A percentile compares a stretch with the other conserved stretches of the same genome.
phyloP scores from a whole-genome alignment of 2,113 vertebrate genomes.

The Melanotaenia duboulayi region DNA sequence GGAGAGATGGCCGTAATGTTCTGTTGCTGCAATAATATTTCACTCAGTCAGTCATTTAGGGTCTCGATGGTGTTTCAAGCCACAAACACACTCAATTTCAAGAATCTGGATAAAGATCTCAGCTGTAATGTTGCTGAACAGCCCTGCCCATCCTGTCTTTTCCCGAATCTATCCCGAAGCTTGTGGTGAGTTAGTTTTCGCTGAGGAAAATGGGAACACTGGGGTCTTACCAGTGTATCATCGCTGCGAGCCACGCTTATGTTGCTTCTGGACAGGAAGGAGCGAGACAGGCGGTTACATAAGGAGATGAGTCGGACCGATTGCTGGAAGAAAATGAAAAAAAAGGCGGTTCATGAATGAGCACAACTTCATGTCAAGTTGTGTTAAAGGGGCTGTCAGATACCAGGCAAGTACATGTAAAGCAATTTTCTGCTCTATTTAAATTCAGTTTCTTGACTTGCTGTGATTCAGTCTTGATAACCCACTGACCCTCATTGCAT shows the following conservation, averaged over 20 bases:
- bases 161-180: neutral
- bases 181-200: no score
- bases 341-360: neutral
- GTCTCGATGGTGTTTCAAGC: neutral
- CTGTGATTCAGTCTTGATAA: neutral
- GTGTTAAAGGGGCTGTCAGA: neutral
- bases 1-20: no score
- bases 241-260: slow-evolving; percentile 96
- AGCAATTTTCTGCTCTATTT: slow-evolving; percentile 42
- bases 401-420: neutral
- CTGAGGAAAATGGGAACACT: neutral
- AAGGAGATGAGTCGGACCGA: slow-evolving; percentile 98
- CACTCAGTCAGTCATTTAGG: neutral
- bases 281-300: slow-evolving; percentile 98
- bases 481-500: neutral
- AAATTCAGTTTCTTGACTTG: neutral
- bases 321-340: slow-evolving; percentile 84
- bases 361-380: neutral
- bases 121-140: neutral
- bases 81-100: neutral
- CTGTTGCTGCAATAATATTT: no score
- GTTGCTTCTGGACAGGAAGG: slow-evolving; percentile 98
- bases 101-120: slow-evolving; percentile 4
- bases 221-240: slow-evolving; percentile 93
- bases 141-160: neutral